These are phyloP conservation scores for Drosophila murphyi DNA, from an alignment of 1,140 invertebrate genomes.

Conservation along the genomic window DNA sequence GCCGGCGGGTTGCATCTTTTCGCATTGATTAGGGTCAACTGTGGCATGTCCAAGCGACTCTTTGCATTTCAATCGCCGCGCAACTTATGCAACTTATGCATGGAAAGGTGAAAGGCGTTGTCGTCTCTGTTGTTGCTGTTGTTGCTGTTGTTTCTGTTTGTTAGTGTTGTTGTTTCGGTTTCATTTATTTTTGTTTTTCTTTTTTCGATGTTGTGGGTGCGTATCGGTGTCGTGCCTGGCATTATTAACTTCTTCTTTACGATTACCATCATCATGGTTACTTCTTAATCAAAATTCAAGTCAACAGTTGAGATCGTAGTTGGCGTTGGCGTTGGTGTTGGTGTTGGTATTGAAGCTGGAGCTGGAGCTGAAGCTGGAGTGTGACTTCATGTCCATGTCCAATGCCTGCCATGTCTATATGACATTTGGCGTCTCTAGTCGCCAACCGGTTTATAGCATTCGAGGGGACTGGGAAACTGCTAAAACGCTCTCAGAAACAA, in stretches of 20 bases:
- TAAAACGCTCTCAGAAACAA: slow-evolving; percentile 14
- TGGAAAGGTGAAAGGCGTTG: slow-evolving; percentile 55
- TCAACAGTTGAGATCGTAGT: slow-evolving; percentile 25
- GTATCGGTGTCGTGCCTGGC: slow-evolving; percentile 57
- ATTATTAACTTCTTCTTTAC: slow-evolving; percentile 40
- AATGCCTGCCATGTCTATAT: slow-evolving; percentile 27
- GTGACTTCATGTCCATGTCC: slow-evolving; percentile 10
- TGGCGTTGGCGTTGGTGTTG: slow-evolving; percentile 21
- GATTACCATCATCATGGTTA: neutral
- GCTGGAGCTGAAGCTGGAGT: neutral
- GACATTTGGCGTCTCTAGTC: slow-evolving; percentile 39
- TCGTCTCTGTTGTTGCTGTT: neutral
- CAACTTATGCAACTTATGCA: slow-evolving; percentile 45
- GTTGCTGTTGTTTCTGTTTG: neutral
- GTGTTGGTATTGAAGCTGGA: too few species aligned
- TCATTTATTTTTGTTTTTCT: too few species aligned
- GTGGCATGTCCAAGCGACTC: slow-evolving; percentile 36
- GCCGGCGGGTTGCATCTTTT: slow-evolving; percentile 50
- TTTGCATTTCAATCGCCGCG: slow-evolving; percentile 49
- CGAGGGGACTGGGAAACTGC: neutral
- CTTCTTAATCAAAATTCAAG: slow-evolving; percentile 58
- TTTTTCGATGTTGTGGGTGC: slow-evolving; percentile 31
- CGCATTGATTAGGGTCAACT: slow-evolving; percentile 57
- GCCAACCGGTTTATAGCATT: slow-evolving; percentile 35
- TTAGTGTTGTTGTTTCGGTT: too few species aligned